Evolutionary conservation across 2,888 invertebrate species (phyloP).

Genomic region (Malachius bipustulatus): DNA sequence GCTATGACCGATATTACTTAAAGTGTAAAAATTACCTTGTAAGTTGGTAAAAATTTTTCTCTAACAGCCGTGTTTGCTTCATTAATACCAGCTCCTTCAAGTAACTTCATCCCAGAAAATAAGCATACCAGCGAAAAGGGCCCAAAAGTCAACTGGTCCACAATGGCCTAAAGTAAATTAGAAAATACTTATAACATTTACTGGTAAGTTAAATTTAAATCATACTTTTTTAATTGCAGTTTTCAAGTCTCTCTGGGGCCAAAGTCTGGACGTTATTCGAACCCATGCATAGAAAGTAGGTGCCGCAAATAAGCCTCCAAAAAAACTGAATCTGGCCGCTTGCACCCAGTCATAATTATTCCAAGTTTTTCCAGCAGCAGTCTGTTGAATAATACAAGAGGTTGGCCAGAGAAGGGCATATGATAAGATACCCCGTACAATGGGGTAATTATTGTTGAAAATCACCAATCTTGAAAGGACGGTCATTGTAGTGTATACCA

Average conservation of each 20-base stretch:
- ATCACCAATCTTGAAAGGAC: slow-evolving; percentile 39
- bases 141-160: slow-evolving; percentile 48
- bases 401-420: slow-evolving; percentile 63
- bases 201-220: too few species aligned
- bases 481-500: too few species aligned
- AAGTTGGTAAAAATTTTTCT: slow-evolving; percentile 46
- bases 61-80: slow-evolving; percentile 42
- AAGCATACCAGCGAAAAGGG: slow-evolving; percentile 47
- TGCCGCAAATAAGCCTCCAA: slow-evolving; percentile 71
- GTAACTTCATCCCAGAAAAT: slow-evolving; percentile 46
- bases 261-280: slow-evolving; percentile 59
- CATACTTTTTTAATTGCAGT: slow-evolving; percentile 62
- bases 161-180: slow-evolving; percentile 33
- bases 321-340: slow-evolving; percentile 60
- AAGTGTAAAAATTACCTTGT: slow-evolving; percentile 37
- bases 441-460: slow-evolving; percentile 39
- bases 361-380: slow-evolving; percentile 50
- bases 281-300: slow-evolving; percentile 74
- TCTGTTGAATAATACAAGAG: slow-evolving; percentile 61
- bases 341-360: slow-evolving; percentile 59
- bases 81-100: slow-evolving; percentile 41
- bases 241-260: slow-evolving; percentile 59
- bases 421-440: slow-evolving; percentile 54
- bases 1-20: too few species aligned
- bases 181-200: slow-evolving; percentile 4